Percentiles rank a stretch among this genome's conserved stretches.
Evolutionary conservation across 1,140 invertebrate species (phyloP).

Genomic region (Hermetia illucens): DNA sequence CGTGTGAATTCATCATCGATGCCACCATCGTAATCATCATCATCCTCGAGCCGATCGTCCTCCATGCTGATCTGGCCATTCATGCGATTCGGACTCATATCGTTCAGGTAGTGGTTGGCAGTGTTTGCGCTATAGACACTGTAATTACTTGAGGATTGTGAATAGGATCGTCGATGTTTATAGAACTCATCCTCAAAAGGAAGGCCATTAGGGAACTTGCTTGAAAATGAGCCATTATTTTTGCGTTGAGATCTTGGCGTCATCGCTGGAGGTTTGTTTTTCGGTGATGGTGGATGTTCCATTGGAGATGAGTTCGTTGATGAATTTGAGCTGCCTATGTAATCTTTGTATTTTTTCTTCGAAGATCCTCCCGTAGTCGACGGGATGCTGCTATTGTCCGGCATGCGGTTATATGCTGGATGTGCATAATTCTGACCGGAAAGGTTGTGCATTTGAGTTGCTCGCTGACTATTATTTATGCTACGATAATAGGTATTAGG

Average conservation of each 20-base stretch:
- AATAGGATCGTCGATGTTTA: slow-evolving; percentile 20
- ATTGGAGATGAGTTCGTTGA: slow-evolving; percentile 11
- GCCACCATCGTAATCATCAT: slow-evolving; percentile 3
- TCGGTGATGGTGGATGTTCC: slow-evolving; percentile 22
- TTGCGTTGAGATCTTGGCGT: slow-evolving; percentile 8
- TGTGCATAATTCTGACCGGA: slow-evolving; percentile 8
- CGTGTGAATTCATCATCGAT: slow-evolving; percentile 24
- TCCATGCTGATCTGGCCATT: slow-evolving; percentile 11
- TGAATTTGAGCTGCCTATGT: no score
- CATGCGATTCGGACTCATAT: neutral
- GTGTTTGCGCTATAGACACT: slow-evolving; percentile 21
- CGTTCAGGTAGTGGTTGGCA: neutral
- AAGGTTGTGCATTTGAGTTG: neutral
- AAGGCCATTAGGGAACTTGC: slow-evolving; percentile 26
- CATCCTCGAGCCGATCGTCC: slow-evolving; percentile 5
- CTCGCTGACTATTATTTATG: neutral
- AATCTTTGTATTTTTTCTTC: neutral
- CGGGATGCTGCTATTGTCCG: neutral
- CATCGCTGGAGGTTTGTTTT: neutral
- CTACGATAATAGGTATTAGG: slow-evolving; percentile 2
- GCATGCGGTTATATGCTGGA: neutral
- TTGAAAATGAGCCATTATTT: slow-evolving; percentile 17
- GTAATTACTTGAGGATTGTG: slow-evolving; percentile 28
- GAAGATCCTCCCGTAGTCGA: neutral
- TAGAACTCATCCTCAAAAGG: slow-evolving; percentile 31